Evolutionary conservation across 2,113 vertebrate genomes (phyloP).

Genomic region (Falco punctatus): DNA sequence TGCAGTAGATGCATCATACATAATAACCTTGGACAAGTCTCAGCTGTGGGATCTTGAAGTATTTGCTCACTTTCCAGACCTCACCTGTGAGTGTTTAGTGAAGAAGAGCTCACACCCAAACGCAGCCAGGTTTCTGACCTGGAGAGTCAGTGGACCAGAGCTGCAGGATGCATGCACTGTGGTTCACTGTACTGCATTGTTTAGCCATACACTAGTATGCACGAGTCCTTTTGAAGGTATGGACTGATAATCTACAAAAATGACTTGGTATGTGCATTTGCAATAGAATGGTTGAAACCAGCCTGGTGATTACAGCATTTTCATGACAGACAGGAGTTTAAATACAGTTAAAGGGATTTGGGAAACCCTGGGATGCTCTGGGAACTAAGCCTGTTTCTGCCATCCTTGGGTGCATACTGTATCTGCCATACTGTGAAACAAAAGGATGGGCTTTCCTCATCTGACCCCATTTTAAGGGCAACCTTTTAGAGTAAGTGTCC

Average conservation of each 20-base stretch:
- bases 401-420: background rate
- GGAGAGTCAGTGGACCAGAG: background rate
- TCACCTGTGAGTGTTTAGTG: background rate
- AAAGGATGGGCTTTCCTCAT: fast-evolving
- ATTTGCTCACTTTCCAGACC: background rate
- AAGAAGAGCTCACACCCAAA: background rate
- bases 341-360: background rate
- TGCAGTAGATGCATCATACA: background rate
- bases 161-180: background rate
- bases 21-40: background rate
- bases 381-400: background rate
- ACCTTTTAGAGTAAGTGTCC: background rate
- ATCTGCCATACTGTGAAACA: background rate
- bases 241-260: background rate
- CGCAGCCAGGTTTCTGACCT: background rate
- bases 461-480: fast-evolving
- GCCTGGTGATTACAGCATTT: background rate
- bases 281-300: background rate
- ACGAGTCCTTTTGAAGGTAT: background rate
- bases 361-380: background rate
- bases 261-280: background rate
- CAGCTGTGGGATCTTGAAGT: background rate
- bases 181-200: fast-evolving
- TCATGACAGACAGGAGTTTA: background rate
- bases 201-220: background rate